A percentile compares a stretch with the other conserved stretches of the same genome.
Evolutionary conservation across 2,113 vertebrate species (phyloP).

Genomic region (mouse (Mus musculus)): GRCm39 chr4:144141001-144141500

Average conservation of each 20-base stretch:
- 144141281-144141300: not conserved
- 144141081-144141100: not conserved
- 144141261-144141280: not conserved
- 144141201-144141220: not conserved
- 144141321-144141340: not conserved
- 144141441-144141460: too few relatives aligned
- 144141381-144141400: not conserved
- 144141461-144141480: not conserved
- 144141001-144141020: not conserved
- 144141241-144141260: not conserved
- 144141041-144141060: too few relatives aligned
- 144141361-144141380: not conserved
- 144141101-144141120: not conserved
- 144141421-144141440: not conserved
- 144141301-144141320: not conserved
- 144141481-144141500: not conserved
- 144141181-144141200: not conserved
- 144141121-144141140: fast-evolving
- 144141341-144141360: not conserved
- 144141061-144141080: not conserved
- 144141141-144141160: not conserved
- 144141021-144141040: fast-evolving
- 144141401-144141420: too few relatives aligned
- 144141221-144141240: not conserved
- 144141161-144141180: not conserved